Percentiles rank a stretch among this genome's conserved stretches.
phyloP scores from a whole-genome alignment of 30 jellyfish, hydroid and myxozoan genomes.

The Clytia hemisphaerica region DNA sequence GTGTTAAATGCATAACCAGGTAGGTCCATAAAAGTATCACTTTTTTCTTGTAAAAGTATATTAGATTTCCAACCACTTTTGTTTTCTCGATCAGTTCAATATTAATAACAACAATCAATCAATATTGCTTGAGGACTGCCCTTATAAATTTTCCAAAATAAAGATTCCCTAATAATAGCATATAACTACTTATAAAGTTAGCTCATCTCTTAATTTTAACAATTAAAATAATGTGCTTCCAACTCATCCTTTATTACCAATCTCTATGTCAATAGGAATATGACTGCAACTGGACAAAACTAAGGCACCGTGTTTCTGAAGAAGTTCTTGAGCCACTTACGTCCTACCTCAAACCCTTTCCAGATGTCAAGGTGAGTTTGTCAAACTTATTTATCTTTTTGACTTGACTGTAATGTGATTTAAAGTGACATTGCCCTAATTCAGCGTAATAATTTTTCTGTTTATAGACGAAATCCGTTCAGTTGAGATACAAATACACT shows the following conservation, averaged over 20 bases:
- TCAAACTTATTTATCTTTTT: background rate
- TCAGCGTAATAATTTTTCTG: background rate
- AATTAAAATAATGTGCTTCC: too few species aligned
- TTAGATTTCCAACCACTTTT: too few species aligned
- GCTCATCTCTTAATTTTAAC: too few species aligned
- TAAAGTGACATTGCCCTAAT: background rate
- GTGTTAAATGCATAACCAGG: too few species aligned
- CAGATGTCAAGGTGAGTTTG: constrained; percentile 75
- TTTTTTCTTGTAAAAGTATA: too few species aligned
- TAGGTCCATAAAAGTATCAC: too few species aligned
- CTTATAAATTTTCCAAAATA: too few species aligned
- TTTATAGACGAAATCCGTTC: background rate
- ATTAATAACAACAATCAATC: too few species aligned
- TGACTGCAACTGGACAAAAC: constrained; percentile 55
- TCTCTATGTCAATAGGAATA: constrained; percentile 39
- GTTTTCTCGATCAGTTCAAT: too few species aligned
- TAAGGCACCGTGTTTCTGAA: constrained; percentile 53
- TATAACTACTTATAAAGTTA: too few species aligned
- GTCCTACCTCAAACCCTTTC: constrained; percentile 82
- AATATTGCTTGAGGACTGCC: too few species aligned
- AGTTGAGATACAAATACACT: background rate
- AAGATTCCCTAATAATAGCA: too few species aligned
- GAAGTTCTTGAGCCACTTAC: constrained; percentile 88
- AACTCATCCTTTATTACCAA: background rate
- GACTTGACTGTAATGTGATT: background rate